Percentiles rank a stretch among this genome's conserved stretches.
These are phyloP conservation scores for Luperina nickerlii DNA, from an alignment of 2,888 invertebrate species.

Conservation along the genomic window DNA sequence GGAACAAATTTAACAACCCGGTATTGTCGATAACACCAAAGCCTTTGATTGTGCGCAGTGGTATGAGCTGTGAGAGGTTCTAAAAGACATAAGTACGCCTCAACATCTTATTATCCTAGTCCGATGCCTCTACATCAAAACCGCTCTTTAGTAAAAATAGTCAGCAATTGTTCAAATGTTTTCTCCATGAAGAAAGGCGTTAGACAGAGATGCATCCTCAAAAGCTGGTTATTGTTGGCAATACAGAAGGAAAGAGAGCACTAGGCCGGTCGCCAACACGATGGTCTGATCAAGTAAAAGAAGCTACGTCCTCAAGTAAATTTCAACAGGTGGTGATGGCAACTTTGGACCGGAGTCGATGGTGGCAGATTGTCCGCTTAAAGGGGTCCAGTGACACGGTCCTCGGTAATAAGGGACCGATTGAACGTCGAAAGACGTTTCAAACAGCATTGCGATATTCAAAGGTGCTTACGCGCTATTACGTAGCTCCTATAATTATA, in stretches of 20 bases:
- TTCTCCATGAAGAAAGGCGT: too few species aligned
- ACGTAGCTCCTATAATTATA: neutral
- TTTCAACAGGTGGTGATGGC: neutral
- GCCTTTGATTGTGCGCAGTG: neutral
- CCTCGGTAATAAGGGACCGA: neutral
- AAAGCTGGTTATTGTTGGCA: too few species aligned
- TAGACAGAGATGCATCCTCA: neutral
- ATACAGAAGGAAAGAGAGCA: too few species aligned
- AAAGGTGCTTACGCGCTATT: neutral
- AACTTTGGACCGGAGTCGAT: neutral
- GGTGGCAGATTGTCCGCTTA: neutral
- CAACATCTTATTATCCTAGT: neutral
- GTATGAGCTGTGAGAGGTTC: neutral
- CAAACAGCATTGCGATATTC: neutral
- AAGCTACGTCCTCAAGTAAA: neutral
- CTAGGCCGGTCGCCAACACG: too few species aligned
- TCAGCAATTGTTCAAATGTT: neutral
- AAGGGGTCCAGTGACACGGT: neutral
- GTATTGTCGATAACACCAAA: neutral
- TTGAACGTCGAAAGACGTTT: too few species aligned
- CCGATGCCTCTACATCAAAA: neutral
- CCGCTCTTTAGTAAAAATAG: neutral
- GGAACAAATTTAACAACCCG: neutral
- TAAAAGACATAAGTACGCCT: neutral
- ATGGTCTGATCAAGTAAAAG: too few species aligned